Evolutionary conservation across 2,888 invertebrate genomes (phyloP).

Genomic region (Cheilosia variabilis): DNA sequence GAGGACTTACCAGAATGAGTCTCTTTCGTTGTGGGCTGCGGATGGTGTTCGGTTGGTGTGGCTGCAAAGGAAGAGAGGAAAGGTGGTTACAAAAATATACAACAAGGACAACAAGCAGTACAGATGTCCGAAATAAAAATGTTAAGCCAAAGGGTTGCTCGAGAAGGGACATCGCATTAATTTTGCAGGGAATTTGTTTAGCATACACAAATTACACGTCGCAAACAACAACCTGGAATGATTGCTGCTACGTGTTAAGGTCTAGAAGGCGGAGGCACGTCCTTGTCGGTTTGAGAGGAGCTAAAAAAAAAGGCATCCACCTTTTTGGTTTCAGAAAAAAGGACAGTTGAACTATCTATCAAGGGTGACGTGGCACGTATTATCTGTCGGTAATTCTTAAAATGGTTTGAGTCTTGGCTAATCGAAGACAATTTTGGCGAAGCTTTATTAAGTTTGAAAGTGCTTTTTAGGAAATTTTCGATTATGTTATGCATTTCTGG

Average conservation of each 20-base stretch:
- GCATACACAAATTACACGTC: slow-evolving; percentile 5
- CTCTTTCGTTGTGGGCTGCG: slow-evolving; percentile 63
- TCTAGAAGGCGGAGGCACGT: neutral
- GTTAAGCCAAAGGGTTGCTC: slow-evolving; percentile 13
- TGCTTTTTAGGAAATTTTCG: too few relatives aligned
- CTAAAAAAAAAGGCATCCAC: too few relatives aligned
- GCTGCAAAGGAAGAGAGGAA: slow-evolving; percentile 41
- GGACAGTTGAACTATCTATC: too few relatives aligned
- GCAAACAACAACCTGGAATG: neutral
- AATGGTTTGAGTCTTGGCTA: too few relatives aligned
- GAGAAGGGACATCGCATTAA: slow-evolving; percentile 23
- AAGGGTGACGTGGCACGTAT: too few relatives aligned
- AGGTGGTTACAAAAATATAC: neutral
- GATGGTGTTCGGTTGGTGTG: slow-evolving; percentile 51
- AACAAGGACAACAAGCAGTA: too few relatives aligned
- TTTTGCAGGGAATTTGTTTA: slow-evolving; percentile 2
- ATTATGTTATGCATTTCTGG: too few relatives aligned
- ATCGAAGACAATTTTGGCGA: too few relatives aligned
- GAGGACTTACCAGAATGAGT: slow-evolving; percentile 68
- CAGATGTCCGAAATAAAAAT: neutral
- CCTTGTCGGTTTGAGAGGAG: neutral
- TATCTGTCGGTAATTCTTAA: too few relatives aligned
- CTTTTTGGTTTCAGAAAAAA: too few relatives aligned
- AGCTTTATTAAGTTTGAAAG: too few relatives aligned
- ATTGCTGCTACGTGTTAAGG: neutral